phyloP scores from a whole-genome alignment of 2,888 invertebrate species.

The Caenorhabditis sp. region DNA sequence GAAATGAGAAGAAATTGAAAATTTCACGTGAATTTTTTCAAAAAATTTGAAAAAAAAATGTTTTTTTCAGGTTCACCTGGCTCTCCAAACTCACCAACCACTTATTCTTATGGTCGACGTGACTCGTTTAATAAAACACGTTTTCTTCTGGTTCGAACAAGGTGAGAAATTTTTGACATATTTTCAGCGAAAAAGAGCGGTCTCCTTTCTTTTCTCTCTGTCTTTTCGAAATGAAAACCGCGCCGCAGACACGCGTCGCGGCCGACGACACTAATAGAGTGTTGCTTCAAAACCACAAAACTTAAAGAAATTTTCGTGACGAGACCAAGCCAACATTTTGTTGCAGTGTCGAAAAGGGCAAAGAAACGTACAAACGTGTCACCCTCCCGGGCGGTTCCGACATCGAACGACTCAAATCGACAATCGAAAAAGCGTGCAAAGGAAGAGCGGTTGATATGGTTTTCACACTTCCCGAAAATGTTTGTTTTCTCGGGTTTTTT shows the following conservation, averaged over 20 bases:
- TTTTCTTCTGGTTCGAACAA: conserved; percentile 54
- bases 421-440: conserved; percentile 55
- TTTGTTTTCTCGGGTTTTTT: background rate
- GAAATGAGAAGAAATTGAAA: background rate
- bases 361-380: conserved; percentile 58
- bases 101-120: conserved; percentile 55
- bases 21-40: background rate
- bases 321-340: background rate
- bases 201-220: too few relatives aligned
- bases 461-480: conserved; percentile 54
- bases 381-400: conserved; percentile 59
- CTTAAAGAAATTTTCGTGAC: too few relatives aligned
- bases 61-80: conserved; percentile 19
- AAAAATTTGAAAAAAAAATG: background rate
- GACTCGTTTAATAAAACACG: conserved; percentile 53
- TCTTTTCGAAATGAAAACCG: too few relatives aligned
- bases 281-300: too few relatives aligned
- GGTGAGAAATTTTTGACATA: conserved; percentile 12
- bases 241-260: too few relatives aligned
- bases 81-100: conserved; percentile 40
- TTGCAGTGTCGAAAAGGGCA: conserved; percentile 50
- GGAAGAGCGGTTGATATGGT: conserved; percentile 42
- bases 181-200: background rate
- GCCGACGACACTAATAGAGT: too few relatives aligned
- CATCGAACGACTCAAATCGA: conserved; percentile 50